Percentiles rank a stretch among this genome's conserved stretches.
Conservation (phyloP, 2,113 vertebrate genomes). For the Nestor notabilis region DNA sequence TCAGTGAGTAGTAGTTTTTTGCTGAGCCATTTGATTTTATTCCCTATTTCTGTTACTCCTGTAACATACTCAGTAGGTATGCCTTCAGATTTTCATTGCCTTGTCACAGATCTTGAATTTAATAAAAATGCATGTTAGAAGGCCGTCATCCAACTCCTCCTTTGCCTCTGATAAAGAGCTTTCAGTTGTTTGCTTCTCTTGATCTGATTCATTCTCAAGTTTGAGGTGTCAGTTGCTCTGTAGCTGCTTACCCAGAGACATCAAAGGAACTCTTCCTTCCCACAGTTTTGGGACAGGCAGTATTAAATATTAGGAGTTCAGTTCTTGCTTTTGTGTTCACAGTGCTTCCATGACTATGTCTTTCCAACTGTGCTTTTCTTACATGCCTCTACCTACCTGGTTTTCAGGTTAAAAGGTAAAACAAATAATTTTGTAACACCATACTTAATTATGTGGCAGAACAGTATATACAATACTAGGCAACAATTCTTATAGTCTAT, state of each 20-base stretch:
- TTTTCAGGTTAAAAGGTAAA: background rate
- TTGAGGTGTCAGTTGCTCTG: background rate
- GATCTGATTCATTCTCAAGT: background rate
- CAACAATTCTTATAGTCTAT: background rate
- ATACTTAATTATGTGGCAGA: background rate
- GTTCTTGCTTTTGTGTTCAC: background rate
- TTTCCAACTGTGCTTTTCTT: background rate
- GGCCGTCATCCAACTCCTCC: background rate
- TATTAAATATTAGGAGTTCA: background rate
- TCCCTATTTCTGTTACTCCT: background rate
- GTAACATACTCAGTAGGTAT: background rate
- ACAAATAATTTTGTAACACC: background rate
- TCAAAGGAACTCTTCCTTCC: background rate
- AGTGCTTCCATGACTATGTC: background rate
- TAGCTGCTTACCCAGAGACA: background rate
- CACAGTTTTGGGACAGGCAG: background rate
- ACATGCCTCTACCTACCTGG: background rate
- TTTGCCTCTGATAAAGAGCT: background rate
- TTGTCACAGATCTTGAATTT: background rate
- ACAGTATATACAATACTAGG: background rate
- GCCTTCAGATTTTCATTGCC: background rate
- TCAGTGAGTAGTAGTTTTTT: background rate
- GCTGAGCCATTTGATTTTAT: background rate
- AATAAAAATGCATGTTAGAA: background rate
- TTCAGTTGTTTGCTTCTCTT: background rate